Base-by-base conservation (phyloP, 2,797 vertebrate species). In the Myoxocephalus aenaeus region DNA sequence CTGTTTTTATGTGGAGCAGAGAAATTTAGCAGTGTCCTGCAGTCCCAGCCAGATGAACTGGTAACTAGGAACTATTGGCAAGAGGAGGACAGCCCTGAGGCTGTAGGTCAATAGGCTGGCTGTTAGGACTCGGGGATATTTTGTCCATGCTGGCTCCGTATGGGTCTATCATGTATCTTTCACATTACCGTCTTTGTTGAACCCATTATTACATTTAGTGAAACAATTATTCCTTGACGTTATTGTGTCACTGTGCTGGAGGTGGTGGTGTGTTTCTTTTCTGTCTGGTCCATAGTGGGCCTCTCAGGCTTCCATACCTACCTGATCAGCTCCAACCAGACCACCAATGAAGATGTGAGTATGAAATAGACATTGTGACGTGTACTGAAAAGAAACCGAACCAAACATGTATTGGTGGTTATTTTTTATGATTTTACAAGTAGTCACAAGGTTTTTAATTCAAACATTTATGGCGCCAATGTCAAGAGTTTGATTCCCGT, bases 241-340 rank as follows among this genome's bases (percentile, higher is more conserved):
- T 1, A 10, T 29, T 27, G n/a, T 58, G 36, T 87, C 91, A 99
- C 98, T 80, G 98, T 99, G 92, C 94, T 99, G 91, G 98, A 99
- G 91, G 97, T 98, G 53, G 98, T 99, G 89, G 97, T 99, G 75
- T 99, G 98, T 91, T 99, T 99, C 92, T 99, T 99, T 93, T 99
- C 98, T 0, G 97, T 99, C 59, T 99, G 98, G 98, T 99, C 98
- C 65, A 99, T 99, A 86, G 97, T 99, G 73, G 98, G 98, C 71
- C 97, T 99, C 86, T 99, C 98, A 59, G 98, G 98, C 77, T 99
- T 99, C 95, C 98, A 99, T 90, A 99, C 98, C 0, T 99, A 99
- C 91, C 94, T 99, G 92, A 98, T 99, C 94, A 97, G 98, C 95
- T 99, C 98, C 93, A 99, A 99, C 96, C 98, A 99, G 96, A 99